A percentile compares a stretch with the other conserved stretches of the same genome.
Conservation (phyloP, 1,140 invertebrate species). For the Bombyx mori region ASM3026992v2 NC_085129.1:14737001-14737500, state of each 20-base stretch:
- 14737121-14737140: constrained; percentile 25
- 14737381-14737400: constrained; percentile 76
- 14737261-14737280: constrained; percentile 62
- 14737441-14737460: constrained; percentile 73
- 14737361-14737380: constrained; percentile 78
- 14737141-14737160: constrained; percentile 61
- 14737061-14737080: too few species aligned
- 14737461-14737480: constrained; percentile 71
- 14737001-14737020: too few species aligned
- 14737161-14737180: constrained; percentile 55
- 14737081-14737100: too few species aligned
- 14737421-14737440: constrained; percentile 70
- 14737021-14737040: too few species aligned
- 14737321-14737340: neutral
- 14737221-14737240: constrained; percentile 78
- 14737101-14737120: neutral
- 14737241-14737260: constrained; percentile 74
- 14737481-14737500: constrained; percentile 69
- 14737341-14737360: constrained; percentile 78
- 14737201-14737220: constrained; percentile 71
- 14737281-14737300: constrained; percentile 60
- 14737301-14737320: constrained; percentile 4
- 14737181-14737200: constrained; percentile 72
- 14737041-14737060: too few species aligned
- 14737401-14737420: constrained; percentile 79